Percentiles rank a stretch among this genome's conserved stretches.
Evolutionary conservation across 2,113 vertebrate genomes (phyloP).

Genomic region (Tympanuchus pallidicinctus): DNA sequence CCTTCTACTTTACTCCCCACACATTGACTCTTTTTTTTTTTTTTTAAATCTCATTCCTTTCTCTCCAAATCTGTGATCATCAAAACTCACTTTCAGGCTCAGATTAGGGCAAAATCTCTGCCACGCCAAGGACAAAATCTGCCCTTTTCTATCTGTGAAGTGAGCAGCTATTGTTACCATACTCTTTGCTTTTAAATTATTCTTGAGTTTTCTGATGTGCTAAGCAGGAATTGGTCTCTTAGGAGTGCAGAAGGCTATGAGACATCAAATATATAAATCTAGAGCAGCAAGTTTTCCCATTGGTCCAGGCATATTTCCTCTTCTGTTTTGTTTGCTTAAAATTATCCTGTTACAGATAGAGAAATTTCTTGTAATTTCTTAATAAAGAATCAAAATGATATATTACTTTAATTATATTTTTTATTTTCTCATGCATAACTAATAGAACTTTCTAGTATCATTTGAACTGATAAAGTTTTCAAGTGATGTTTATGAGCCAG

Average conservation of each 20-base stretch:
- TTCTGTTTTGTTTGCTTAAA: background rate
- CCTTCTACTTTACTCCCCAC: background rate
- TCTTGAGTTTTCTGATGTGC: background rate
- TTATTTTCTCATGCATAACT: background rate
- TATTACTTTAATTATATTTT: background rate
- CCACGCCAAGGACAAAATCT: background rate
- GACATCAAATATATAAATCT: background rate
- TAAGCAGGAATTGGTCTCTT: background rate
- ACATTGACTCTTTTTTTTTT: background rate
- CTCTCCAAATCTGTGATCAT: background rate
- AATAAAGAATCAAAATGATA: background rate
- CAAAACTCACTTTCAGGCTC: background rate
- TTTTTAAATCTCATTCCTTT: background rate
- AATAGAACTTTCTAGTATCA: background rate
- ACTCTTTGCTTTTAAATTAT: background rate
- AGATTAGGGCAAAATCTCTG: background rate
- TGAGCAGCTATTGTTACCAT: background rate
- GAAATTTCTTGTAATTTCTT: background rate
- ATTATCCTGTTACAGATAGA: fast-evolving
- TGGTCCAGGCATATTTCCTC: background rate
- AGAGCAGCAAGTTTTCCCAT: background rate
- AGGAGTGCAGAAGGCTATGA: background rate
- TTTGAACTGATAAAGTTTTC: background rate
- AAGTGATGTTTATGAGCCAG: background rate
- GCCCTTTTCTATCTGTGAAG: background rate